Evolutionary conservation across 1,140 invertebrate genomes (phyloP).

Genomic region (Hylaeus volcanicus): DNA sequence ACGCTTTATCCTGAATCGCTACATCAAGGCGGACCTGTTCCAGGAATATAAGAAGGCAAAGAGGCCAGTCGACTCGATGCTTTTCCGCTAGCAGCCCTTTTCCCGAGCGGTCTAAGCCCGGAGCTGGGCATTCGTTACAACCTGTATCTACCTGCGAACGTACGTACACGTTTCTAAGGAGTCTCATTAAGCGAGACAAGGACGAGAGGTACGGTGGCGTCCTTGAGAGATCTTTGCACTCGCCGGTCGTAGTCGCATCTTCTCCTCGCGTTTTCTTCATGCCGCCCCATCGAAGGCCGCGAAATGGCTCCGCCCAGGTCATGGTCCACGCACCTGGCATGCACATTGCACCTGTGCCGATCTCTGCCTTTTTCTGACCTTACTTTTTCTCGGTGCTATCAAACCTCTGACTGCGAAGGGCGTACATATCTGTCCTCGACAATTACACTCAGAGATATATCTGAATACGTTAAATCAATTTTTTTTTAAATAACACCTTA

Average conservation of each 20-base stretch:
- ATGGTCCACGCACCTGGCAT: conserved; percentile 68
- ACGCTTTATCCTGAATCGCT: conserved; percentile 26
- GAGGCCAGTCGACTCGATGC: not conserved
- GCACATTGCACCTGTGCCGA: conserved; percentile 18
- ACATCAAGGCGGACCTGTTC: conserved; percentile 17
- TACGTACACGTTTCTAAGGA: conserved; percentile 47
- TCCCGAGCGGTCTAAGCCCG: not conserved
- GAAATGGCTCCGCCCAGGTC: conserved; percentile 68
- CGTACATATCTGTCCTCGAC: too few relatives aligned
- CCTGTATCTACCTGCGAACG: conserved; percentile 12
- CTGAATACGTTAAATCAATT: too few relatives aligned
- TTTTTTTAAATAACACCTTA: too few relatives aligned
- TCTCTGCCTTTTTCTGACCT: not conserved
- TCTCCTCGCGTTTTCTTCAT: conserved; percentile 56
- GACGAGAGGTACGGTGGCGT: conserved; percentile 64
- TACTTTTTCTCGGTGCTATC: not conserved
- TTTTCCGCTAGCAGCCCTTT: not conserved
- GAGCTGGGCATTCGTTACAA: conserved; percentile 13
- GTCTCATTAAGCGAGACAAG: conserved; percentile 76
- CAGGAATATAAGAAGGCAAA: conserved; percentile 8
- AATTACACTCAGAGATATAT: too few relatives aligned
- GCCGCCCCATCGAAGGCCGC: conserved; percentile 71
- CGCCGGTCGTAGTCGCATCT: conserved; percentile 63
- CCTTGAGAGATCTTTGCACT: conserved; percentile 79
- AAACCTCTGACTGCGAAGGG: too few relatives aligned